Percentiles rank a stretch among this genome's conserved stretches.
phyloP scores from a whole-genome alignment of 2,888 invertebrate species.

The Rotaria macrura region DNA sequence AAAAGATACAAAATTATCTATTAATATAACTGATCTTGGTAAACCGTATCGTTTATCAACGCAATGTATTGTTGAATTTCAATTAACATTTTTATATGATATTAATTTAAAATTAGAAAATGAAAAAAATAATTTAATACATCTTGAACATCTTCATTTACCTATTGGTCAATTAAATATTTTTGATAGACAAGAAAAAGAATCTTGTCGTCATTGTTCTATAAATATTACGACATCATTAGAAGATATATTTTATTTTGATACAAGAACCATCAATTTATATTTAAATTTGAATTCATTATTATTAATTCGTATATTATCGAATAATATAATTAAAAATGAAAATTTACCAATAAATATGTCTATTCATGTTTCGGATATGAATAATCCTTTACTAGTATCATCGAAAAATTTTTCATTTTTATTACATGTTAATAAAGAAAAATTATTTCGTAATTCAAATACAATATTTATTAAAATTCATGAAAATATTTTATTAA shows the following conservation, averaged over 20 bases:
- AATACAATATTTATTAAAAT: not conserved
- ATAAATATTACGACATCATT: not conserved
- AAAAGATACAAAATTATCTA: not conserved
- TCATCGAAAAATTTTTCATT: not conserved
- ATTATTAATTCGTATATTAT: not conserved
- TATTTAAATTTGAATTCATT: not conserved
- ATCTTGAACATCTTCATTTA: not conserved
- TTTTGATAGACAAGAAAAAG: not conserved
- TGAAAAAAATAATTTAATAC: not conserved
- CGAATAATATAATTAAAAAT: not conserved
- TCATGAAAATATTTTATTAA: not conserved
- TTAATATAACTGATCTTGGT: not conserved
- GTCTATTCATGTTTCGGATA: not conserved
- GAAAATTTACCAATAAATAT: not conserved
- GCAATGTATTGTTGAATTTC: not conserved
- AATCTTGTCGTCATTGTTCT: not conserved
- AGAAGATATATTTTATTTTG: not conserved
- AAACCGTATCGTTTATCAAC: not conserved
- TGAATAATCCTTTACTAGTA: not conserved
- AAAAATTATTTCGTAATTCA: not conserved
- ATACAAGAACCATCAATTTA: not conserved
- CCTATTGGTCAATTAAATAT: not conserved
- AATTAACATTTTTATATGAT: not conserved
- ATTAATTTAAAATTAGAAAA: not conserved
- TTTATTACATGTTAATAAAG: not conserved